phyloP scores from a whole-genome alignment of 2,113 vertebrate genomes.

The Corythoichthys haematopterus region DNA sequence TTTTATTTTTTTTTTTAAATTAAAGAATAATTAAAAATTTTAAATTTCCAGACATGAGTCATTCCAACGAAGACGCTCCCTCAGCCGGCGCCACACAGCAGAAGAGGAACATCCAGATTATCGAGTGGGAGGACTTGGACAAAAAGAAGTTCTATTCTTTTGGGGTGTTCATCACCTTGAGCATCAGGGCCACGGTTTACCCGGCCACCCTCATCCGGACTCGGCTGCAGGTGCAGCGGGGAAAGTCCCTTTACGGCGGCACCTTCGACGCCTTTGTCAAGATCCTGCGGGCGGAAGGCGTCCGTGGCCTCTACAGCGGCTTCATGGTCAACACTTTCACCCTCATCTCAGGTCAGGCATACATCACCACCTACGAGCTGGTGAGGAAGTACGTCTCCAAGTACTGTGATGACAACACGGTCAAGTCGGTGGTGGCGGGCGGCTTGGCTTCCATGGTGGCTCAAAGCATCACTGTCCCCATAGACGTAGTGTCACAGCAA shows the following conservation, averaged over 20 bases:
- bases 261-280: constrained; percentile 93
- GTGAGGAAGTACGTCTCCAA: constrained; percentile 86
- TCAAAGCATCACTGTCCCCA: constrained; percentile 96
- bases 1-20: neutral
- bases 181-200: constrained; percentile 90
- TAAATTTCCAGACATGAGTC: constrained; percentile 26
- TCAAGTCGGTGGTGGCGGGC: constrained; percentile 91
- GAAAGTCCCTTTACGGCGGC: constrained; percentile 86
- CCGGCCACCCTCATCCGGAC: constrained; percentile 95
- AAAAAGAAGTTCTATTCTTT: constrained; percentile 96
- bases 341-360: constrained; percentile 92
- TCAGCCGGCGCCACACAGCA: constrained; percentile 61
- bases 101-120: constrained; percentile 93
- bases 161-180: constrained; percentile 93
- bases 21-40: neutral
- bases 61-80: constrained; percentile 47
- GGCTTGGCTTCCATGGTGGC: constrained; percentile 91
- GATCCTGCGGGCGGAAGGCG: constrained; percentile 82
- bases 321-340: constrained; percentile 97
- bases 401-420: constrained; percentile 82
- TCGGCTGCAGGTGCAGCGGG: constrained; percentile 88
- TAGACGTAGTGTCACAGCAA: constrained; percentile 94
- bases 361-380: constrained; percentile 96
- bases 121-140: constrained; percentile 98
- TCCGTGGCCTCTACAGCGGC: constrained; percentile 84